These are phyloP conservation scores for Scatophagus argus DNA, from an alignment of 2,113 vertebrate genomes.

Conservation along the genomic window DNA sequence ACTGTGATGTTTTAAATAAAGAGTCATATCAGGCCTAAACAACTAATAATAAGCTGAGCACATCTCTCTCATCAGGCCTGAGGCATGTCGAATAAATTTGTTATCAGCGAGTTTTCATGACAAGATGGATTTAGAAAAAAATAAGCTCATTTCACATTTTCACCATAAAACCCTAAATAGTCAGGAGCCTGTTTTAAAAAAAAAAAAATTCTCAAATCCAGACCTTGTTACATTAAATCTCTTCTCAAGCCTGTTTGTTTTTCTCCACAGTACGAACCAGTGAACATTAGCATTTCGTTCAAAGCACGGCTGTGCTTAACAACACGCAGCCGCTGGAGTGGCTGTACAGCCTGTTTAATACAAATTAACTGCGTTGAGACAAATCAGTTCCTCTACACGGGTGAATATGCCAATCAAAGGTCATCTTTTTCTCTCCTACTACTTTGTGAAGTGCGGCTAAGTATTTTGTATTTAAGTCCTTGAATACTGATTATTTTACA, in stretches of 20 bases:
- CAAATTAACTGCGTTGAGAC: neutral
- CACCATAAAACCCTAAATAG: neutral
- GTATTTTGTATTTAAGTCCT: too few species aligned
- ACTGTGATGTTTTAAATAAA: slow-evolving; percentile 51
- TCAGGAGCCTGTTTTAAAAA: neutral
- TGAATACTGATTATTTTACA: neutral
- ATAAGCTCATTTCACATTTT: neutral
- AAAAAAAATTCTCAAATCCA: neutral
- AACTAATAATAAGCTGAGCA: slow-evolving; percentile 61
- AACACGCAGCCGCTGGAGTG: too few species aligned
- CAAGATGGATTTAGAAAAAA: slow-evolving; percentile 10
- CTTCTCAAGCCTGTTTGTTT: neutral
- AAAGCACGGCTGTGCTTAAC: too few species aligned
- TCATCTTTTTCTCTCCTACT: too few species aligned
- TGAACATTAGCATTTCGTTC: too few species aligned
- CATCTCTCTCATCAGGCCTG: slow-evolving; percentile 30
- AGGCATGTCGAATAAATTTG: slow-evolving; percentile 49
- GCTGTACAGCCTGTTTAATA: too few species aligned
- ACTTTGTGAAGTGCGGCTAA: too few species aligned
- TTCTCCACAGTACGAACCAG: neutral
- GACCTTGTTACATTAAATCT: neutral
- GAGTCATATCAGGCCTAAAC: slow-evolving; percentile 56
- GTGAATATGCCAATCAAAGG: too few species aligned
- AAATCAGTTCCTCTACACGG: neutral
- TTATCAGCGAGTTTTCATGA: slow-evolving; percentile 33